phyloP scores from a whole-genome alignment of 2,797 vertebrate species.

The Phalanger gymnotis region DNA sequence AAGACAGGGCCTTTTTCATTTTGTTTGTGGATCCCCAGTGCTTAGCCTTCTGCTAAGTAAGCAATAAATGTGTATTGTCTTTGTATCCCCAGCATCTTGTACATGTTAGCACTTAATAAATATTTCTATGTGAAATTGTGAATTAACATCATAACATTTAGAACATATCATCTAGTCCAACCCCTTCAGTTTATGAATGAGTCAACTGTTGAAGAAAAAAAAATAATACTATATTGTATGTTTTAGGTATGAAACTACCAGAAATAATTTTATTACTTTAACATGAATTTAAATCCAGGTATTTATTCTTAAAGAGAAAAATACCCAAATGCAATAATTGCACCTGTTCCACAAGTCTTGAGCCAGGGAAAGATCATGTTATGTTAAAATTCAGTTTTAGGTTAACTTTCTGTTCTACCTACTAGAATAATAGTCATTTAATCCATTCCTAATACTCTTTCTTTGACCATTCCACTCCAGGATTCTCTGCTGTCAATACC shows the following conservation, averaged over 20 bases:
- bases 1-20: background rate
- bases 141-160: background rate
- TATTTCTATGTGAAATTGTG: background rate
- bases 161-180: background rate
- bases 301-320: background rate
- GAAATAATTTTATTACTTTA: background rate
- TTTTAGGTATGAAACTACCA: background rate
- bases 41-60: background rate
- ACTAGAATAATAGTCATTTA: background rate
- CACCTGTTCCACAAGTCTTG: background rate
- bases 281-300: background rate
- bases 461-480: background rate
- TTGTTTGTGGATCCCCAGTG: background rate
- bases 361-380: background rate
- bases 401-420: background rate
- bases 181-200: background rate
- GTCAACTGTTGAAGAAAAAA: background rate
- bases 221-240: background rate
- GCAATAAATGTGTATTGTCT: background rate
- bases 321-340: background rate
- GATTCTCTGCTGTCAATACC: background rate
- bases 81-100: background rate
- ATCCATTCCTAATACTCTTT: background rate
- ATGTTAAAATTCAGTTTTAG: background rate
- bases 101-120: background rate